These are phyloP conservation scores for Drosophila putrida DNA, from an alignment of 2,888 invertebrate species.

Conservation along the genomic window DNA sequence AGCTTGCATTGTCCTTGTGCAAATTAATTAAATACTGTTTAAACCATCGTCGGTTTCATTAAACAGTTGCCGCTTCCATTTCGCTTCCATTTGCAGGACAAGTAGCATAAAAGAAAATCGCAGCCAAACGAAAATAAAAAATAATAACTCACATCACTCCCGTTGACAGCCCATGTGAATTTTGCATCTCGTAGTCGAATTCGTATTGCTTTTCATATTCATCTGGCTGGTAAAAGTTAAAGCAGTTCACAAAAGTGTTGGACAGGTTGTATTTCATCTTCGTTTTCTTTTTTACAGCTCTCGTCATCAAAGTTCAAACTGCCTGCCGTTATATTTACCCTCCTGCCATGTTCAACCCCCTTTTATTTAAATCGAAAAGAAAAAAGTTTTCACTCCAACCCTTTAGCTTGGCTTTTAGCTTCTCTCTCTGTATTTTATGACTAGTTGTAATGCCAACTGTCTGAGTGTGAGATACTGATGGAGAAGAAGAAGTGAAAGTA, in stretches of 20 bases:
- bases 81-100: conserved; percentile 4
- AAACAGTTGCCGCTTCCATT: conserved; percentile 26
- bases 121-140: conserved; percentile 16
- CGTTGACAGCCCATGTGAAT: conserved; percentile 33
- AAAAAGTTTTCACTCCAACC: conserved; percentile 48
- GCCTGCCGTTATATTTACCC: conserved; percentile 57
- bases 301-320: conserved; percentile 77
- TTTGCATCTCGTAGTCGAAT: conserved; percentile 8
- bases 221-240: conserved; percentile 10
- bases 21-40: conserved; percentile 76
- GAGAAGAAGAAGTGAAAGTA: conserved; percentile 39
- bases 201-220: conserved; percentile 11
- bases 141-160: conserved; percentile 37
- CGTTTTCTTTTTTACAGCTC: conserved; percentile 53
- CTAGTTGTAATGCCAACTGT: conserved; percentile 67
- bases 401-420: conserved; percentile 42
- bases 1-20: conserved; percentile 46
- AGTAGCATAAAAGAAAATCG: conserved; percentile 15
- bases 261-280: conserved; percentile 27
- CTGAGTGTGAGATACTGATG: not conserved
- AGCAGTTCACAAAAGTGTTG: conserved; percentile 37
- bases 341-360: conserved; percentile 2
- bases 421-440: conserved; percentile 57
- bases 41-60: conserved; percentile 55
- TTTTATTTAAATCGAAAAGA: conserved; percentile 79